Evolutionary conservation across 2,113 vertebrate genomes (phyloP).

Genomic region (Gobius niger): DNA sequence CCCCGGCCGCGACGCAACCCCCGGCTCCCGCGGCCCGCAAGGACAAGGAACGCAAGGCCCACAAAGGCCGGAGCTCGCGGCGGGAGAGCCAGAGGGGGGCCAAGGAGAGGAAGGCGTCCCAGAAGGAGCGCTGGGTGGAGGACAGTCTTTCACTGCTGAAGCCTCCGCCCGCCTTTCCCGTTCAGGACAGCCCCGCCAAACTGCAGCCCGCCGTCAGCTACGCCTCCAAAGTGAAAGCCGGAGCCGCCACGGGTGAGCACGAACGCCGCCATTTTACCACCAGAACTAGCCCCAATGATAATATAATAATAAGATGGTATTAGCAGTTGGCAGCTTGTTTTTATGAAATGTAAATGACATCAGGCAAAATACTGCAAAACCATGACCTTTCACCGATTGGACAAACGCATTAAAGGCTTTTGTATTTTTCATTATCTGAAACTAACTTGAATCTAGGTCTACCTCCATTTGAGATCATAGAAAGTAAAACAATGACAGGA

Average conservation of each 20-base stretch:
- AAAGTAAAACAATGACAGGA: too few relatives aligned
- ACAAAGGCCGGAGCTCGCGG: constrained; percentile 67
- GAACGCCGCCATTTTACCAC: too few relatives aligned
- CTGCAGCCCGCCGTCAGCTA: constrained; percentile 85
- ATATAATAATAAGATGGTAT: too few relatives aligned
- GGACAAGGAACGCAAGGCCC: constrained; percentile 69
- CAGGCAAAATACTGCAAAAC: too few relatives aligned
- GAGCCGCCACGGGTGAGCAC: constrained; percentile 38
- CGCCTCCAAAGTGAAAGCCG: constrained; percentile 85
- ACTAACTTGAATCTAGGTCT: too few relatives aligned
- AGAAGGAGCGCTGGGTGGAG: constrained; percentile 76
- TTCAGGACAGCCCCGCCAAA: constrained; percentile 85
- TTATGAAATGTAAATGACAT: too few relatives aligned
- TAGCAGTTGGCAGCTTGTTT: too few relatives aligned
- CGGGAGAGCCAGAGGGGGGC: constrained; percentile 56
- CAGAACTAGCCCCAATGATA: too few relatives aligned
- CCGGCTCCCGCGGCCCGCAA: constrained; percentile 48
- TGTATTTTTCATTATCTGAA: too few relatives aligned
- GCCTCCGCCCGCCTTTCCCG: constrained; percentile 82
- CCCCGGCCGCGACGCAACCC: constrained; percentile 36
- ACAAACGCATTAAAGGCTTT: too few relatives aligned
- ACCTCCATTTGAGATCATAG: too few relatives aligned
- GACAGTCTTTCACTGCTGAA: constrained; percentile 80
- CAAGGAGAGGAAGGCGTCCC: constrained; percentile 57
- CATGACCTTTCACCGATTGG: too few relatives aligned